Conservation (phyloP, 2,797 vertebrate genomes). For the Gephyroberyx darwinii region DNA sequence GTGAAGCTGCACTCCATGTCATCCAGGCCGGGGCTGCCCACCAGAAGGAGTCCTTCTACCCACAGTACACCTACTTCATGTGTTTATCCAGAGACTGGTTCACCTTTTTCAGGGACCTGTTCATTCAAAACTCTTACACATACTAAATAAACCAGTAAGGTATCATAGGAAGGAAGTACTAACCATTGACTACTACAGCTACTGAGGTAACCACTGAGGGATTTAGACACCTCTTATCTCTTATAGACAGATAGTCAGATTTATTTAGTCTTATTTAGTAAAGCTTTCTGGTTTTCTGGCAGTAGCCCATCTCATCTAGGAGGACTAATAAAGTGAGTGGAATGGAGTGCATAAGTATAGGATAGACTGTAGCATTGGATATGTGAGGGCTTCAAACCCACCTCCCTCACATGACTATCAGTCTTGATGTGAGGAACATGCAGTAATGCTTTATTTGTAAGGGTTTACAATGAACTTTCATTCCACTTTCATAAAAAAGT, state of each 20-base stretch:
- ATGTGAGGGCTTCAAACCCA: conserved; percentile 2
- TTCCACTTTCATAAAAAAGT: conserved; percentile 19
- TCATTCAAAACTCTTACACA: conserved; percentile 62
- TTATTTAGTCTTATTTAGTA: conserved; percentile 13
- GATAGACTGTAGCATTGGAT: background rate
- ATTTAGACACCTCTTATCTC: conserved; percentile 11
- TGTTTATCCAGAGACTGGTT: conserved; percentile 67
- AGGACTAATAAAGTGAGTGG: conserved; percentile 6
- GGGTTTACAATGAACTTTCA: conserved; percentile 44
- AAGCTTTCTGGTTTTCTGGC: conserved; percentile 18
- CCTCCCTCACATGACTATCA: background rate
- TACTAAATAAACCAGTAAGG: conserved; percentile 18
- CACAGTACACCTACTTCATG: conserved; percentile 57
- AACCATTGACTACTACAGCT: conserved; percentile 12
- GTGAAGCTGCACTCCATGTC: conserved; percentile 72
- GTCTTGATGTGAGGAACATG: conserved; percentile 39
- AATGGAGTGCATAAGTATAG: background rate
- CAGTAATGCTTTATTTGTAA: conserved; percentile 17
- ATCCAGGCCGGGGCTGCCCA: conserved; percentile 58
- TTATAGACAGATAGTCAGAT: conserved; percentile 11
- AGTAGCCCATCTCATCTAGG: conserved; percentile 13
- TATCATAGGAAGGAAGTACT: background rate
- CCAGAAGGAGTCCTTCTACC: conserved; percentile 70
- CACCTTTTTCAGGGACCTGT: conserved; percentile 47
- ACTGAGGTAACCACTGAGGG: conserved; percentile 11